Conservation (phyloP, 2,888 invertebrate genomes). For the Anoncus sp. region DNA sequence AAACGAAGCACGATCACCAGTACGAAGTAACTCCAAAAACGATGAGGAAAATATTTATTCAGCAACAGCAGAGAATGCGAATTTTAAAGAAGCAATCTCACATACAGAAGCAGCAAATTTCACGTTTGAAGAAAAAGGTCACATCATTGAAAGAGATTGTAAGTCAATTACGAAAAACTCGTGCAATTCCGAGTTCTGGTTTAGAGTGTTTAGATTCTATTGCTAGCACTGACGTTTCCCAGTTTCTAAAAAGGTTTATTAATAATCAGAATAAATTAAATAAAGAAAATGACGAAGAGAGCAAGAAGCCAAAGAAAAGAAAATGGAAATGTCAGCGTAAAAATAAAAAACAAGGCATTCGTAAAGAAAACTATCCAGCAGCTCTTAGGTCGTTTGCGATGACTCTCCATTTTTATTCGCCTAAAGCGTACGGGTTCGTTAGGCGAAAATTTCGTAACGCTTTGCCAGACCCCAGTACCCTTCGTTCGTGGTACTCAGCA, state of each 20-base stretch:
- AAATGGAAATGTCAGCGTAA: slow-evolving; percentile 24
- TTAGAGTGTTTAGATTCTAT: slow-evolving; percentile 39
- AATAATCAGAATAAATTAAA: neutral
- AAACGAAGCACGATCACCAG: slow-evolving; percentile 15
- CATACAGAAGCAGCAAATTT: slow-evolving; percentile 18
- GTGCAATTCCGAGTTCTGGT: slow-evolving; percentile 18
- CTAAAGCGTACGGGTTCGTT: slow-evolving; percentile 66
- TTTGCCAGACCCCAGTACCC: slow-evolving; percentile 61
- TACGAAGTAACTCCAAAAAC: slow-evolving; percentile 4
- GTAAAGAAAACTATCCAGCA: slow-evolving; percentile 56
- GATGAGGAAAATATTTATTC: neutral
- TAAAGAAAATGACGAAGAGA: slow-evolving; percentile 28
- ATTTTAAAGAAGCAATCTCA: neutral
- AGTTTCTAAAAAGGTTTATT: slow-evolving; percentile 35
- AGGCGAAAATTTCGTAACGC: slow-evolving; percentile 58
- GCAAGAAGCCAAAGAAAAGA: neutral
- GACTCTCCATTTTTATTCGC: slow-evolving; percentile 25
- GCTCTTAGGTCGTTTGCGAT: slow-evolving; percentile 42
- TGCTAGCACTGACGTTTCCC: slow-evolving; percentile 41
- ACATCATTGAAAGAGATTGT: slow-evolving; percentile 34
- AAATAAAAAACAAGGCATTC: slow-evolving; percentile 16
- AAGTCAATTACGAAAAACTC: slow-evolving; percentile 25
- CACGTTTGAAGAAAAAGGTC: slow-evolving; percentile 26
- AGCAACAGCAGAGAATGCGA: neutral
- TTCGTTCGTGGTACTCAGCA: slow-evolving; percentile 57